Percentiles rank a stretch among this genome's conserved stretches.
phyloP scores from a whole-genome alignment of 2,113 vertebrate genomes.

The Tamias sibiricus region DNA sequence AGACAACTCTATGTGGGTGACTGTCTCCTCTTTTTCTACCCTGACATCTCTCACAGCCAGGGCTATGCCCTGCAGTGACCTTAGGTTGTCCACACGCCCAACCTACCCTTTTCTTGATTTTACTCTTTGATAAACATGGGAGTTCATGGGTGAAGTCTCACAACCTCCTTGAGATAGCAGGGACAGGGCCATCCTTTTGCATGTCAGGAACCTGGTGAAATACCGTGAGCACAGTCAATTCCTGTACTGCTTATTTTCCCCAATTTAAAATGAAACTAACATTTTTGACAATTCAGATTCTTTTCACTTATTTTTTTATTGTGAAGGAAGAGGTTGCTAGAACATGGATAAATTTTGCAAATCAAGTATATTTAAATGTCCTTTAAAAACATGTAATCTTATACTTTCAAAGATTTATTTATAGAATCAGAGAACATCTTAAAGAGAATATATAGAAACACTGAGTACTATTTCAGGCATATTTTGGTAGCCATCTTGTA shows the following conservation, averaged over 20 bases:
- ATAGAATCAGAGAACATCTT: neutral
- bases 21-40: accelerated
- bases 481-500: neutral
- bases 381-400: neutral
- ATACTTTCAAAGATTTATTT: neutral
- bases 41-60: neutral
- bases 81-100: neutral
- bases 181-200: too few species aligned
- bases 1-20: neutral
- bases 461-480: neutral
- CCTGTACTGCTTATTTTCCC: neutral
- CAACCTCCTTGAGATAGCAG: neutral
- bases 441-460: neutral
- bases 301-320: neutral
- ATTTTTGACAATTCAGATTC: neutral
- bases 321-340: neutral
- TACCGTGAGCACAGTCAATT: neutral
- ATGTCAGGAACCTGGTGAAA: accelerated
- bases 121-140: neutral
- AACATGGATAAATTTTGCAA: neutral
- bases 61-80: neutral
- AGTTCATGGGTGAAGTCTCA: accelerated
- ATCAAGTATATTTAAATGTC: neutral
- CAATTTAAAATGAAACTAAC: neutral
- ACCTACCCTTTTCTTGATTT: neutral